phyloP scores from a whole-genome alignment of 2,113 vertebrate genomes.

The Melanostigma gelatinosum region DNA sequence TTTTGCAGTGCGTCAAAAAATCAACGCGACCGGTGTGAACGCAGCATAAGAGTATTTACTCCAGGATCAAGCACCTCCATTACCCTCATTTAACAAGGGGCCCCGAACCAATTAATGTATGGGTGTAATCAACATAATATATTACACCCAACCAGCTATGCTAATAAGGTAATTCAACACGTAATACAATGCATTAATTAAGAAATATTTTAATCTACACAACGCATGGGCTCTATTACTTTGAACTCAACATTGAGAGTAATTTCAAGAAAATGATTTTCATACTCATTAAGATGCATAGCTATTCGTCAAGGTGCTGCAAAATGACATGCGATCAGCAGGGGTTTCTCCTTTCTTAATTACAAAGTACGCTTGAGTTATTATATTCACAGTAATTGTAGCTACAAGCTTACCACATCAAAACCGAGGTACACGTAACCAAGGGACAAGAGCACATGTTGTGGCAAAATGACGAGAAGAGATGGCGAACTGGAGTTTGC shows the following conservation, averaged over 20 bases:
- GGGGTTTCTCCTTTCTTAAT: background rate
- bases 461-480: no score
- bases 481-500: no score
- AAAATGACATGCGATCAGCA: background rate
- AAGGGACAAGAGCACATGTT: background rate
- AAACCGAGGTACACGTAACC: background rate
- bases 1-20: no score
- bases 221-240: conserved; percentile 5
- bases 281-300: conserved; percentile 29
- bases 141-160: conserved; percentile 30
- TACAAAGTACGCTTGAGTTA: background rate
- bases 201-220: conserved; percentile 40
- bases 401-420: background rate
- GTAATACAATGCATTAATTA: conserved; percentile 41
- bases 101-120: conserved; percentile 21
- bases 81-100: conserved; percentile 20
- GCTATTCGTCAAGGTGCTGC: conserved; percentile 13
- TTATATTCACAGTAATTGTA: background rate
- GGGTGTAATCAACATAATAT: conserved; percentile 43
- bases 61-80: conserved; percentile 7
- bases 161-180: conserved; percentile 47
- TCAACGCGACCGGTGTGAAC: no score
- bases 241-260: conserved; percentile 4
- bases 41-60: conserved; percentile 19
- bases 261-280: conserved; percentile 7